Base-by-base conservation (phyloP, 1,140 invertebrate genomes). In the Drosophila mojavensis region DNA sequence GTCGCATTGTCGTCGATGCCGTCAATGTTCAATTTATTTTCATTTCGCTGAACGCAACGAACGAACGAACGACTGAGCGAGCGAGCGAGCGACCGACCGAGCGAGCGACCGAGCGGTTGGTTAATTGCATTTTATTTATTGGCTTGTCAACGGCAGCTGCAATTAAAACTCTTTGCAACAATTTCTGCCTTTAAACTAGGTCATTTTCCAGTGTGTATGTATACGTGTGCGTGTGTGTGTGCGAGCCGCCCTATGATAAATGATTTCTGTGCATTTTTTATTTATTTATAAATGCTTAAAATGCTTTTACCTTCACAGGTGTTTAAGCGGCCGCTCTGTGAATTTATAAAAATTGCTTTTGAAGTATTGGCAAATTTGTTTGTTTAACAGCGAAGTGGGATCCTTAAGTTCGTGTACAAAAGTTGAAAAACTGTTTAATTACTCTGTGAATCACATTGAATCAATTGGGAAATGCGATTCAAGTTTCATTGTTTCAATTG, bases 71-170 rank as follows among this genome's bases (percentile, higher is more conserved):
- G 33, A 9, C 20, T 24, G 20, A 24, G 20, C 20, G 20, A 24
- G 1, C 20, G n/a, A n/a, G n/a, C n/a, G 20, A 20, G 28, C 28
- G 28, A 30, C 58, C 50, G 58, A 82, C 70, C 70, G 36, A 39
- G 1, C 10, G 2, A 11, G 3, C 36, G 36, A 39, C 2, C 36
- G 36, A 39, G 62, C 50, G 59, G 78, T 70, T 66, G 76, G 82
- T 85, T 85, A 88, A 88, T 88, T 86, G 83, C 83, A 83, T 83
- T 86, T 86, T 86, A 86, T 86, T 86, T 88, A 86, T 86, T 88
- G 84, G 83, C 79, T 66, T 89, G 83, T 86, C 83, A 86, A 88
- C 83, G 69, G 72, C 83, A 88, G 78, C 70, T 68, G 82, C 82
- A 69, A 69, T 86, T 85, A 72, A 78, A 77, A 61, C 67, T 64